Conservation (phyloP, 2,797 vertebrate species). For the Neomorphus geoffroyi region DNA sequence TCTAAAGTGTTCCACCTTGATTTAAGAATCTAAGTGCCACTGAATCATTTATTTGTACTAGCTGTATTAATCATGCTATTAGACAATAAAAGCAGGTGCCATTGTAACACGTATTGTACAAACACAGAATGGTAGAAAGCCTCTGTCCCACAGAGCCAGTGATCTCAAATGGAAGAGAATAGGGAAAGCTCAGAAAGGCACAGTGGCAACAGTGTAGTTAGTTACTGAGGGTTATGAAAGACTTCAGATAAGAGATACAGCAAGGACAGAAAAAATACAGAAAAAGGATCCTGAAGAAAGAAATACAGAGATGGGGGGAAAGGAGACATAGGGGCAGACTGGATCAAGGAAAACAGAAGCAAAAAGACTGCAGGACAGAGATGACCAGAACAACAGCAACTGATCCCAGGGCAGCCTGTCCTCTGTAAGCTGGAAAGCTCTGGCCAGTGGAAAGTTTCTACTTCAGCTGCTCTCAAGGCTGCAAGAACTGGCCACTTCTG, state of each 20-base stretch:
- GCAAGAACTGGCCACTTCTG: neutral
- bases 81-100: neutral
- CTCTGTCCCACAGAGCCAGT: neutral
- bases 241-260: neutral
- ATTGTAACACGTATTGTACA: neutral
- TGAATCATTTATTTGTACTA: neutral
- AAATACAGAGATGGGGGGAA: neutral
- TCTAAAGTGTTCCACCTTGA: neutral
- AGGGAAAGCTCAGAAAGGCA: neutral
- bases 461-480: neutral
- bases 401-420: neutral
- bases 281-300: neutral
- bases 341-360: neutral
- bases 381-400: neutral
- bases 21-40: neutral
- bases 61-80: neutral
- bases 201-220: neutral
- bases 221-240: neutral
- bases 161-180: neutral
- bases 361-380: neutral
- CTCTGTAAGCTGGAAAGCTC: neutral
- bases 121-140: neutral
- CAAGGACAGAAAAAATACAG: neutral
- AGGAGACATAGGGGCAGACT: neutral
- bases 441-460: neutral